A percentile compares a stretch with the other conserved stretches of the same genome.
These are phyloP conservation scores for Hippocampus zosterae DNA, from an alignment of 2,113 vertebrate genomes.

Conservation along the genomic window DNA sequence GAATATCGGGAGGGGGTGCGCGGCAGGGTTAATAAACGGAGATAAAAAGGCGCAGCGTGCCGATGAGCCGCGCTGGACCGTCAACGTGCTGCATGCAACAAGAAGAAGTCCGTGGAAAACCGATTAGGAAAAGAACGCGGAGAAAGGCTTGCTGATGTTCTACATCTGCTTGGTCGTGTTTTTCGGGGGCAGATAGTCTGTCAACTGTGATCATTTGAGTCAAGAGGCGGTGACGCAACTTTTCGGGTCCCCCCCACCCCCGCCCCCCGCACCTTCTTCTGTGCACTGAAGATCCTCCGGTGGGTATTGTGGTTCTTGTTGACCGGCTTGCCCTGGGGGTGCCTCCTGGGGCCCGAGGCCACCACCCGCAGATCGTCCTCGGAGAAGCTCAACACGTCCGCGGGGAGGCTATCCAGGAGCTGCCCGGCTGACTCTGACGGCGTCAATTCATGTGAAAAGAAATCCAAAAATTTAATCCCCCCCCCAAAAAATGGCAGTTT, in stretches of 20 bases:
- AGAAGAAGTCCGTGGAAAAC: too few species aligned
- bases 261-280: conserved; percentile 79
- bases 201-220: too few species aligned
- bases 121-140: too few species aligned
- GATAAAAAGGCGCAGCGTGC: conserved; percentile 49
- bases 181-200: too few species aligned
- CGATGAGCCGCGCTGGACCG: conserved; percentile 48
- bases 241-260: too few species aligned
- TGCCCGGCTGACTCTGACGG: background rate
- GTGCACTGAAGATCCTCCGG: conserved; percentile 96
- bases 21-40: conserved; percentile 54
- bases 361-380: conserved; percentile 76
- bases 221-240: too few species aligned
- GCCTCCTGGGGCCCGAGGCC: conserved; percentile 78
- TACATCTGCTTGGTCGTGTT: too few species aligned
- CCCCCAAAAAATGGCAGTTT: too few species aligned
- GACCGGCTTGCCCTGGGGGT: conserved; percentile 71
- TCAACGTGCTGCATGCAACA: conserved; percentile 11
- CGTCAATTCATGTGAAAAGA: too few species aligned
- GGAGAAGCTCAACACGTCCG: conserved; percentile 77
- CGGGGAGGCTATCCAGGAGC: background rate
- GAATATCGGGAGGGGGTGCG: background rate
- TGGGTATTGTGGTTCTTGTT: conserved; percentile 89
- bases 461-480: background rate
- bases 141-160: too few species aligned